phyloP scores from a whole-genome alignment of 2,888 invertebrate species.

The Phorcus lineatus region DNA sequence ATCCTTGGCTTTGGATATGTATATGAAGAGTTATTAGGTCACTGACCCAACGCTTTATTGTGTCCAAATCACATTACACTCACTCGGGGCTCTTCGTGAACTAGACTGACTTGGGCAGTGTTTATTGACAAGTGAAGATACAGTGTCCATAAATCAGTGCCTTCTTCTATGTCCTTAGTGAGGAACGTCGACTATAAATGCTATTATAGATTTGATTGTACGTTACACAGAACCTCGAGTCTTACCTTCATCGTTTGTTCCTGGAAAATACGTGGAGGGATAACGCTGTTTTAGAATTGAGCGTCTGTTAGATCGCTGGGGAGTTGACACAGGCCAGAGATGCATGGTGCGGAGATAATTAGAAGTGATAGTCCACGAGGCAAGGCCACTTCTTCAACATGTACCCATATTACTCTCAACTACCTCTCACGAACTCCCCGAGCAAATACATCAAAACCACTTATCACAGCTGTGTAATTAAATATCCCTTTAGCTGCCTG shows the following conservation, averaged over 20 bases:
- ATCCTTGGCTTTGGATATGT: too few species aligned
- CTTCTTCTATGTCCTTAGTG: too few species aligned
- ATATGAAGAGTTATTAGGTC: too few species aligned
- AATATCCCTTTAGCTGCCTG: background rate
- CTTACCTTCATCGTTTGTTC: constrained; percentile 42
- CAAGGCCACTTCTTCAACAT: background rate
- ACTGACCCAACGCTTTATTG: too few species aligned
- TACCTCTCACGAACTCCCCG: background rate
- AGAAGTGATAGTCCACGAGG: background rate
- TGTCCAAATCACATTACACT: too few species aligned
- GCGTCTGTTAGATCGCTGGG: constrained; percentile 41
- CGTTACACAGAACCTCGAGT: background rate
- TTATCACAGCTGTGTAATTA: background rate
- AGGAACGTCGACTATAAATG: too few species aligned
- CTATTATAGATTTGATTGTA: too few species aligned
- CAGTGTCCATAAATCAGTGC: too few species aligned
- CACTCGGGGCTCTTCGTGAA: too few species aligned
- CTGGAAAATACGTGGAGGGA: constrained; percentile 40
- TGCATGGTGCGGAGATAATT: background rate
- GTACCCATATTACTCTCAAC: background rate
- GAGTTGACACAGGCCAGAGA: constrained; percentile 26
- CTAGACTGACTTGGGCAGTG: too few species aligned
- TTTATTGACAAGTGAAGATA: too few species aligned
- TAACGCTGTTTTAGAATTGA: constrained; percentile 41
- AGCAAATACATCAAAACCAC: background rate